Evolutionary conservation across 1,140 invertebrate species (phyloP), one percentile per base, ranked within the genome.

Genomic region (Drosophila mayri): DNA sequence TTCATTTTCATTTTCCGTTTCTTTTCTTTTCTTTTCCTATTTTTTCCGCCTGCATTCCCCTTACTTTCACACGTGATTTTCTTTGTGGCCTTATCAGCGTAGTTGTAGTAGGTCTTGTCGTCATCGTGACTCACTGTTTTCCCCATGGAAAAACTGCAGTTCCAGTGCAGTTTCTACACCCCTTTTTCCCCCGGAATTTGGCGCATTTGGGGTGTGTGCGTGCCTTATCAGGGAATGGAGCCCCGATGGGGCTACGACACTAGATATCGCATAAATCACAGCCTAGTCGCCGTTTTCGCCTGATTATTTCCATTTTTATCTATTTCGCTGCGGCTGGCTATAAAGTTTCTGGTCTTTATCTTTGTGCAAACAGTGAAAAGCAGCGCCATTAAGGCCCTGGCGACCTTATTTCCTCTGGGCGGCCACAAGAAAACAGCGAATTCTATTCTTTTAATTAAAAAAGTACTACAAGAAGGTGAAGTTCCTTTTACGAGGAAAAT

Each of bases 221-320:
- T 76, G 76, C 80, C 80, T 87, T 87, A 87, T 87, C 83, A n/a
- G 52, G 32, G 52, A 25, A 38, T n/a, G 79, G 76, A 73, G 73
- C 55, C 49, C 40, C 47, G n/a, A 49, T 35, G 59, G 38, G 46
- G 46, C 73, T 70, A 76, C 79, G 79, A 64, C 84, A 77, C 67
- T 50, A 77, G 79, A 84, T 90, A 87, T 84, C 84, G 73, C 66
- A 85, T 88, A 85, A 88, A 88, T 88, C 85, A 88, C 71, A 70
- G 83, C 83, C 84, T 80, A 88, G 80, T 83, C 83, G 80, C 70
- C 76, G 68, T 76, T 88, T 85, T 85, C 74, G 74, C 74, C 68
- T 70, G 61, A 77, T 71, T 78, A 64, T 90, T 80, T 88, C 65
- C 49, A 57, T 68, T 88, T 87, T 87, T 87, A 87, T 88, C 83